Percentiles rank a stretch among this genome's conserved stretches.
These are phyloP conservation scores for Carassius gibelio DNA, from an alignment of 2,113 vertebrate genomes.

Conservation along the genomic window DNA sequence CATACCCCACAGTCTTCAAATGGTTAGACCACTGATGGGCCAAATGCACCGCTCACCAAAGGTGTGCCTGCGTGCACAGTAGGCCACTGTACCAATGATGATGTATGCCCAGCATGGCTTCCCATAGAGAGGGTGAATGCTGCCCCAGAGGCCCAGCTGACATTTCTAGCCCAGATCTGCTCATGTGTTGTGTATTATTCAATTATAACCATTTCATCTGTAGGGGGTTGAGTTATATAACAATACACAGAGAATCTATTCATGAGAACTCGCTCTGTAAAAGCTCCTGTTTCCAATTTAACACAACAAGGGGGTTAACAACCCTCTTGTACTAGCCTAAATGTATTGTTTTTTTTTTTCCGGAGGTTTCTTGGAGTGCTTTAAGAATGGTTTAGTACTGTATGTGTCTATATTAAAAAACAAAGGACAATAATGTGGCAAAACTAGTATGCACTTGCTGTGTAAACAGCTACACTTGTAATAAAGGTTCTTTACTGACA, in stretches of 20 bases:
- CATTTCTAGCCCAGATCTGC: slow-evolving; percentile 42
- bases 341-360: slow-evolving; percentile 53
- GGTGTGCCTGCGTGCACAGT: neutral
- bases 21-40: slow-evolving; percentile 4
- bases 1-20: slow-evolving; percentile 20
- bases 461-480: neutral
- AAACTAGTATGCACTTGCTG: neutral
- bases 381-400: neutral
- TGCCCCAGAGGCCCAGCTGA: neutral
- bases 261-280: slow-evolving; percentile 51
- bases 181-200: slow-evolving; percentile 63
- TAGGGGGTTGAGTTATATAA: slow-evolving; percentile 57
- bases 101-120: slow-evolving; percentile 14
- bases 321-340: slow-evolving; percentile 35
- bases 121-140: neutral
- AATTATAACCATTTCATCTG: slow-evolving; percentile 59
- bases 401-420: neutral
- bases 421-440: neutral
- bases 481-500: neutral
- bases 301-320: slow-evolving; percentile 35
- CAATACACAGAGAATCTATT: slow-evolving; percentile 71
- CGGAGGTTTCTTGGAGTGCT: neutral
- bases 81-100: neutral
- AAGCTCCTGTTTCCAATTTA: slow-evolving; percentile 71
- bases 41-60: neutral